Evolutionary conservation across 2,113 vertebrate genomes (phyloP), one percentile per base, ranked within the genome.

Genomic region (Crotalus helleri): DNA sequence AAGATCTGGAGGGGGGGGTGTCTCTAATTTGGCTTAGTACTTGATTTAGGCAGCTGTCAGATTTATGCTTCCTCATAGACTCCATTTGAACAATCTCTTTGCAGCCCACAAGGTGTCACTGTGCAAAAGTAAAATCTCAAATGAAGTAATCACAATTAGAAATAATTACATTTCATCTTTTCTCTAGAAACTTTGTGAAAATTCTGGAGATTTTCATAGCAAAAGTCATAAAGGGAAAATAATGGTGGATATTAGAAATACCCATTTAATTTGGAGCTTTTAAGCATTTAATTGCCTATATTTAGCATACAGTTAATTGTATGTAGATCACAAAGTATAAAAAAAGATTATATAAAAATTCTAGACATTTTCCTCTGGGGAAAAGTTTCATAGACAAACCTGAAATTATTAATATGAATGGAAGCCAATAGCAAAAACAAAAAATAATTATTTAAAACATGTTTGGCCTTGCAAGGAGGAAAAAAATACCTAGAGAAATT

Each of bases 361-460:
- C 55, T 23, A 54, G 49, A 24, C 23, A 33, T 10, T 10, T 61
- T 33, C 55, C 55, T 85, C 53, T 85, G 39, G 69, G 55, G 29
- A 58, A 21, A 24, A 26, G 3, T 19, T 58, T 55, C 64, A 57
- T 39, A 74, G 26, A 49, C 19, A 49, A 85, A 51, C 54, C 5
- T 85, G 88, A 85, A 58, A 49, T 5, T 51, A 33, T 85, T 59
- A 51, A 46, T 81, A 55, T 90, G 54, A 90, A 46, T 92, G 44
- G 53, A 55, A 23, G 19, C 33, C 54, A 53, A 74, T 88, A 55
- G 87, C 19, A 74, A 69, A 69, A 89, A 92, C 26, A 89, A 51
- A 87, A 87, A 90, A 51, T 33, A 57, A 89, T 54, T 21, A 90
- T 90, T 90, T 90, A 85, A 85, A 85, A 69, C 49, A 55, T 92